phyloP scores from a whole-genome alignment of 1,140 invertebrate species.

The Tribolium madens region DNA sequence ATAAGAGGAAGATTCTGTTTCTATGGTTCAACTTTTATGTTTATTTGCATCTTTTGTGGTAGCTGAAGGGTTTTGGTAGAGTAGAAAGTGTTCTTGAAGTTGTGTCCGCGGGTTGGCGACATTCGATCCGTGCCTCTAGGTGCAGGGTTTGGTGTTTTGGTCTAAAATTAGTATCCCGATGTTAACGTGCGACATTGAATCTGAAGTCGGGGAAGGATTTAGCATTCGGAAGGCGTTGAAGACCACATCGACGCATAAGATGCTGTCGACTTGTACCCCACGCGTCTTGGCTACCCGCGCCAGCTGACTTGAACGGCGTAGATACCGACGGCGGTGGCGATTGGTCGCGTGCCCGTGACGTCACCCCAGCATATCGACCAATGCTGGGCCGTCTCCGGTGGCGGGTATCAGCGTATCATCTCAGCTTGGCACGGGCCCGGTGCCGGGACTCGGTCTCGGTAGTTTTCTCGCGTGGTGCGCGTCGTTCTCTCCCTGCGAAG shows the following conservation, averaged over 20 bases:
- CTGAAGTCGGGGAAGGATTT: conserved; percentile 5
- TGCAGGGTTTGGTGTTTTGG: background rate
- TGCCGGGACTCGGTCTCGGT: conserved; percentile 51
- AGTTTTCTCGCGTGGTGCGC: conserved; percentile 61
- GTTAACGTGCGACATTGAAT: conserved; percentile 36
- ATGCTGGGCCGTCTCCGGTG: conserved; percentile 58
- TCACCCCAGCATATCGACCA: conserved; percentile 60
- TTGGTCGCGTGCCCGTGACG: conserved; percentile 61
- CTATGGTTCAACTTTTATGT: too few species aligned
- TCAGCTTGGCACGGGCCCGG: conserved; percentile 61
- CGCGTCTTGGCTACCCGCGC: conserved; percentile 56
- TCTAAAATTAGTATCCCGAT: conserved; percentile 6
- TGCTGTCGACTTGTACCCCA: conserved; percentile 56
- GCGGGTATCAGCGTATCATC: conserved; percentile 62
- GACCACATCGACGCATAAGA: conserved; percentile 24
- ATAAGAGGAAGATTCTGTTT: too few species aligned
- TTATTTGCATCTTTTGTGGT: too few species aligned
- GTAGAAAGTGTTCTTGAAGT: too few species aligned
- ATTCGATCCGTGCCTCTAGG: background rate
- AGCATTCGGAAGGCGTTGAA: conserved; percentile 24
- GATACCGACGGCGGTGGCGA: conserved; percentile 55
- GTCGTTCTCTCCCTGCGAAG: conserved; percentile 46
- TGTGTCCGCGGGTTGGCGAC: background rate
- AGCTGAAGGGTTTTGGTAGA: too few species aligned
- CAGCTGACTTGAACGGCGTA: conserved; percentile 60